Percentiles rank a stretch among this genome's conserved stretches.
phyloP scores from a whole-genome alignment of 2,888 invertebrate species.

The Melitaea athalia region DNA sequence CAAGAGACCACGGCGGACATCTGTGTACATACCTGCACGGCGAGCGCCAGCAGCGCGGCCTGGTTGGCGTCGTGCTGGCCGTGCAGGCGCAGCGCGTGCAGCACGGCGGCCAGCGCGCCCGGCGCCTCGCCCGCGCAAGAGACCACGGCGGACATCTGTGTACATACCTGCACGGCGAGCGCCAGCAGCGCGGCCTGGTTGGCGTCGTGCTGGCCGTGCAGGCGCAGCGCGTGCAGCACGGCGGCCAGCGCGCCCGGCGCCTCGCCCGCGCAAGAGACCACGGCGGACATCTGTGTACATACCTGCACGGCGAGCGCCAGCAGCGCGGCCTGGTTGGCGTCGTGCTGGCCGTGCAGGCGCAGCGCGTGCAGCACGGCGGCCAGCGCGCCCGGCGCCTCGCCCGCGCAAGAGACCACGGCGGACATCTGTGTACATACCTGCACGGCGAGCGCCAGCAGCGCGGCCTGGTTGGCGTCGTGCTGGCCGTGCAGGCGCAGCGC shows the following conservation, averaged over 20 bases:
- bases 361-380: constrained; percentile 90
- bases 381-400: constrained; percentile 84
- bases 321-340: constrained; percentile 91
- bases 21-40: no score
- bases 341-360: constrained; percentile 94
- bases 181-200: constrained; percentile 91
- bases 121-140: constrained; percentile 62
- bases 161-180: constrained; percentile 91
- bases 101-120: constrained; percentile 88
- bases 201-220: constrained; percentile 95
- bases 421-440: no score
- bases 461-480: constrained; percentile 93
- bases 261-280: constrained; percentile 69
- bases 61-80: constrained; percentile 96
- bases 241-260: constrained; percentile 87
- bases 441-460: constrained; percentile 89
- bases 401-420: constrained; percentile 67
- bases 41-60: constrained; percentile 89
- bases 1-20: no score
- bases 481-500: constrained; percentile 94
- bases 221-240: constrained; percentile 89
- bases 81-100: constrained; percentile 91
- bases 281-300: no score
- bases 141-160: no score
- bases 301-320: constrained; percentile 91